Conservation (phyloP, 2,888 invertebrate genomes). For the Dione juno region DNA sequence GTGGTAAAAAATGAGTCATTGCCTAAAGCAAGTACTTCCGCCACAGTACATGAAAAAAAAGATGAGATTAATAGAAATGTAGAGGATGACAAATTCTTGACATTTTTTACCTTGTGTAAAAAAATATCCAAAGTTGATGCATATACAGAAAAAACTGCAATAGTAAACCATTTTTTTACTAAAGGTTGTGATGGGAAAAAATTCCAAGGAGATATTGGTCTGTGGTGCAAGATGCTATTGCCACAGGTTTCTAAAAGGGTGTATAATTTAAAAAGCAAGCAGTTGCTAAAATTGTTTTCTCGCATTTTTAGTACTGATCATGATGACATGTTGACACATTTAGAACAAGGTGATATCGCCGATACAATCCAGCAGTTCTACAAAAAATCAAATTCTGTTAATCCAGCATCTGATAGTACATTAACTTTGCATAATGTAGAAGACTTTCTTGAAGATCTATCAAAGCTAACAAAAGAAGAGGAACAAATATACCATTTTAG, state of each 20-base stretch:
- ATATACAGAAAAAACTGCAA: conserved; percentile 91
- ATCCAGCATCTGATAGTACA: conserved; percentile 86
- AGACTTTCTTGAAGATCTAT: conserved; percentile 88
- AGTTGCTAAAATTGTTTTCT: conserved; percentile 94
- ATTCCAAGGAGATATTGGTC: conserved; percentile 89
- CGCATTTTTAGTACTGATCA: conserved; percentile 89
- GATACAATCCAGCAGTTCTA: conserved; percentile 92
- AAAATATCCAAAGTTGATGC: conserved; percentile 90
- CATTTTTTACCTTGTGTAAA: conserved; percentile 90
- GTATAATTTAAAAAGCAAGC: conserved; percentile 96
- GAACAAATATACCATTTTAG: conserved; percentile 91
- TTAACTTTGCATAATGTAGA: conserved; percentile 91
- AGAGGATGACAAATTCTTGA: conserved; percentile 89
- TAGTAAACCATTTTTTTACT: conserved; percentile 86
- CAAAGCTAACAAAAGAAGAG: conserved; percentile 92
- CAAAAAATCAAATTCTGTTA: conserved; percentile 83
- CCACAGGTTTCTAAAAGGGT: conserved; percentile 92
- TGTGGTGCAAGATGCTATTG: conserved; percentile 92
- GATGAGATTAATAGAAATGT: conserved; percentile 47
- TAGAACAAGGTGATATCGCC: conserved; percentile 95
- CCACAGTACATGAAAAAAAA: conserved; percentile 40
- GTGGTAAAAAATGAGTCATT: conserved; percentile 65
- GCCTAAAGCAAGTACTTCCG: conserved; percentile 19
- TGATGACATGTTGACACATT: conserved; percentile 92
- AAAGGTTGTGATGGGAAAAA: conserved; percentile 83